phyloP scores from a whole-genome alignment of 1,140 invertebrate species.

The Drosophila melanogaster region Release_6_plus_ISO1_MT NT_037436.4:8581001-8581500 shows the following conservation, averaged over 20 bases:
- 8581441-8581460: conserved; percentile 9
- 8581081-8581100: conserved; percentile 19
- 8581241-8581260: no score
- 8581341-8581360: conserved; percentile 32
- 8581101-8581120: conserved; percentile 6
- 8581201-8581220: no score
- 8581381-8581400: conserved; percentile 12
- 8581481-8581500: conserved; percentile 21
- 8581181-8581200: no score
- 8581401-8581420: conserved; percentile 25
- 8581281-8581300: conserved; percentile 24
- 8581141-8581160: background rate
- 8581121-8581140: background rate
- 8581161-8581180: no score
- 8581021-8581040: conserved; percentile 1
- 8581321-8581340: conserved; percentile 22
- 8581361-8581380: conserved; percentile 14
- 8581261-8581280: conserved; percentile 28
- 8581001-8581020: conserved; percentile 39
- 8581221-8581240: no score
- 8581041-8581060: conserved; percentile 21
- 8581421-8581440: conserved; percentile 2
- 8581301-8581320: conserved; percentile 35
- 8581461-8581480: conserved; percentile 49
- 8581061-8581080: conserved; percentile 21